A percentile compares a stretch with the other conserved stretches of the same genome.
phyloP scores from a whole-genome alignment of 2,888 invertebrate species.

The Galerucella nymphaeae region DNA sequence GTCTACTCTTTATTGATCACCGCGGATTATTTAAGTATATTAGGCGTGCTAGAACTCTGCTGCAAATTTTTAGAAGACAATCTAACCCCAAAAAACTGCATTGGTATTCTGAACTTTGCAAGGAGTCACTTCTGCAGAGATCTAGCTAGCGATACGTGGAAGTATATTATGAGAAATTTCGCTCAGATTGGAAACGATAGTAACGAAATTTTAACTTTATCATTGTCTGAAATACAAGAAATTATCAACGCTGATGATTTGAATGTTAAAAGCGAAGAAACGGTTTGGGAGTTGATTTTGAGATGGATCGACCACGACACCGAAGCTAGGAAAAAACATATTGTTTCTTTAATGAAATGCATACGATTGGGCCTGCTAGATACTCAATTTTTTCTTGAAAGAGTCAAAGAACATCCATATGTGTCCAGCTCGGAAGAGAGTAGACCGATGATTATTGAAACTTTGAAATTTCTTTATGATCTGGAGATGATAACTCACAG shows the following conservation, averaged over 20 bases:
- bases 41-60: conserved; percentile 84
- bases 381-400: conserved; percentile 90
- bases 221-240: conserved; percentile 78
- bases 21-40: conserved; percentile 89
- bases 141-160: conserved; percentile 72
- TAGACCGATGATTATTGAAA: conserved; percentile 89
- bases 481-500: conserved; percentile 84
- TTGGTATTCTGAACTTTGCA: conserved; percentile 87
- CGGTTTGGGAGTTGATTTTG: conserved; percentile 86
- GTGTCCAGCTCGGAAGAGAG: conserved; percentile 86
- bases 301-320: conserved; percentile 89
- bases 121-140: conserved; percentile 79
- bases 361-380: conserved; percentile 86
- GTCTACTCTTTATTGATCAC: conserved; percentile 84
- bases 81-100: conserved; percentile 81
- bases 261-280: conserved; percentile 88
- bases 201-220: conserved; percentile 78
- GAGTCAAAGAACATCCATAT: conserved; percentile 88
- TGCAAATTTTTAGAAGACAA: conserved; percentile 78
- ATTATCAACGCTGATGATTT: conserved; percentile 86
- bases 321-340: conserved; percentile 76
- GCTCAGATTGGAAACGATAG: conserved; percentile 78
- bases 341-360: conserved; percentile 82
- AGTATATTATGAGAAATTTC: conserved; percentile 76
- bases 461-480: conserved; percentile 90